Conservation (phyloP, 2,888 invertebrate species). For the Kryphioiulus occultus region DNA sequence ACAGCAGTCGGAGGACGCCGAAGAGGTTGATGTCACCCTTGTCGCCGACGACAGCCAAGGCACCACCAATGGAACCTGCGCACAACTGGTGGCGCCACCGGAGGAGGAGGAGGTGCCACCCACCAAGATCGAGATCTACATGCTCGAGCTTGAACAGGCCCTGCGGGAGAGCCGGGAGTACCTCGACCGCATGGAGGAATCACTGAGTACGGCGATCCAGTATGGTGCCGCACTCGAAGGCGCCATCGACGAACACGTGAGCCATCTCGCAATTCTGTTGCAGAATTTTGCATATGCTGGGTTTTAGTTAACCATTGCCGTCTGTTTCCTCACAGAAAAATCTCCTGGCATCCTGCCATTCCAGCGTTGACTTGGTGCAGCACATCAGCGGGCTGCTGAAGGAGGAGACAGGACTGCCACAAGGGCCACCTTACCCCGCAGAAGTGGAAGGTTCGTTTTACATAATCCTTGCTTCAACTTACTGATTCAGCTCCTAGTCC, state of each 20-base stretch:
- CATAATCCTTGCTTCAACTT: conserved; percentile 66
- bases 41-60: background rate
- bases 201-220: conserved; percentile 54
- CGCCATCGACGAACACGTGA: conserved; percentile 54
- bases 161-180: conserved; percentile 75
- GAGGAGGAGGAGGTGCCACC: background rate
- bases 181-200: conserved; percentile 71
- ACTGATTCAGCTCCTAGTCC: no score
- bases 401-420: conserved; percentile 67
- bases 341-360: conserved; percentile 78
- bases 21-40: background rate
- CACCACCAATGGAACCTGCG: background rate
- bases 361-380: conserved; percentile 80
- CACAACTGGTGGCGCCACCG: background rate
- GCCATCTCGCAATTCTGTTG: background rate
- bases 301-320: background rate
- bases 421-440: conserved; percentile 61
- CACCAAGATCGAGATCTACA: conserved; percentile 81
- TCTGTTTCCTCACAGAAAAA: conserved; percentile 67
- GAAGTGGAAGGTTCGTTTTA: conserved; percentile 60
- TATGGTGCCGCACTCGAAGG: conserved; percentile 53
- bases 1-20: background rate
- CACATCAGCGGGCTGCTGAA: conserved; percentile 78
- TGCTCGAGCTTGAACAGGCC: conserved; percentile 77
- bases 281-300: background rate